Evolutionary conservation across 2,797 vertebrate species (phyloP).

Genomic region (Cynopterus sphinx): DNA sequence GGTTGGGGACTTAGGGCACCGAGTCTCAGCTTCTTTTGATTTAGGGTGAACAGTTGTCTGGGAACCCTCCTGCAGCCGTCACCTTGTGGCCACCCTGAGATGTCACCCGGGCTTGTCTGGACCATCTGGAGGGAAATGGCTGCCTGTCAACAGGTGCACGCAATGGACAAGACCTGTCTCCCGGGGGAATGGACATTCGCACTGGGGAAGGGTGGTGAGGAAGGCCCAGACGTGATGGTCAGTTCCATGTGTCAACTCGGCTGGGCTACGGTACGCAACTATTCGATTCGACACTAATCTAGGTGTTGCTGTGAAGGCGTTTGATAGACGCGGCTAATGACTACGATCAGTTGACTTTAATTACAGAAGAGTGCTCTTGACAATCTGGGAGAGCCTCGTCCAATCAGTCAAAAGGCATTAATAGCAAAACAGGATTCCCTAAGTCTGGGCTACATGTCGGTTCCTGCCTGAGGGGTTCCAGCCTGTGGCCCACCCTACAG

Average conservation of each 20-base stretch:
- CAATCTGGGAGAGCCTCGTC: background rate
- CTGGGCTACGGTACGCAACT: background rate
- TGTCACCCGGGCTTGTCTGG: background rate
- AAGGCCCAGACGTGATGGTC: background rate
- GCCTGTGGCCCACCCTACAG: background rate
- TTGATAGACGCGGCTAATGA: background rate
- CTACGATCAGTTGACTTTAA: background rate
- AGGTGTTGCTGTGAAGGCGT: too few relatives aligned
- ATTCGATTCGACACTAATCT: background rate
- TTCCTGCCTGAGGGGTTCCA: background rate
- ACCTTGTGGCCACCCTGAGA: background rate
- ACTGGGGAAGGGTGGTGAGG: too few relatives aligned
- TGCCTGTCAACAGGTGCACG: background rate
- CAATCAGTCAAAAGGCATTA: background rate
- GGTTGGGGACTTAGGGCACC: background rate
- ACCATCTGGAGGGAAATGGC: background rate
- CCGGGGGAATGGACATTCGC: background rate
- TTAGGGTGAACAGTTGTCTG: background rate
- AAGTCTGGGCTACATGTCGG: background rate
- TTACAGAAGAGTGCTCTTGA: background rate
- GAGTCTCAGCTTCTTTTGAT: background rate
- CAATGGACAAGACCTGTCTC: background rate
- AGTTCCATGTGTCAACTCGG: background rate
- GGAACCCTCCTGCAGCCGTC: constrained; percentile 13
- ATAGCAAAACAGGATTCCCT: background rate